A percentile compares a stretch with the other conserved stretches of the same genome.
Conservation (phyloP, 2,113 vertebrate species). For the Centropus unirufus region DNA sequence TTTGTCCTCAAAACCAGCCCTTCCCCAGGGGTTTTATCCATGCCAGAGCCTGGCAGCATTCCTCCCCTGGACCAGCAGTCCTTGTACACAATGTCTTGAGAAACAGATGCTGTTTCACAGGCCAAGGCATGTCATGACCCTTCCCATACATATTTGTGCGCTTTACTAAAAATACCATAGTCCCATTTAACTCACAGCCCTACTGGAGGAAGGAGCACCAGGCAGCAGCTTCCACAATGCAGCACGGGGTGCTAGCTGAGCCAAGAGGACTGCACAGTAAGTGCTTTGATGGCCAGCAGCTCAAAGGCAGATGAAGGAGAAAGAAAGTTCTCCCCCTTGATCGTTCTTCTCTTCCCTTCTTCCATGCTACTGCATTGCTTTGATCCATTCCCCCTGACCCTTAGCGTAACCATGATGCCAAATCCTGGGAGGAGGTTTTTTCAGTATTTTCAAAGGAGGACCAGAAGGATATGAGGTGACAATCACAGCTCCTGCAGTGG, state of each 20-base stretch:
- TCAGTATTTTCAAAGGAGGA: background rate
- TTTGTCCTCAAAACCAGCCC: background rate
- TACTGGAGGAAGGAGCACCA: background rate
- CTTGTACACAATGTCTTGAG: background rate
- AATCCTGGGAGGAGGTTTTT: background rate
- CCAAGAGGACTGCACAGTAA: background rate
- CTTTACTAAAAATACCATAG: background rate
- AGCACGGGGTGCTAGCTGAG: background rate
- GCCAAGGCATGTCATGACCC: background rate
- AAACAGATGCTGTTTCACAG: slow-evolving; percentile 20
- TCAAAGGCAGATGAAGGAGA: background rate
- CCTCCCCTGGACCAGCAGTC: background rate
- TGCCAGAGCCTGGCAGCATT: background rate
- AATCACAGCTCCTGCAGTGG: background rate
- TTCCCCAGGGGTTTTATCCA: background rate
- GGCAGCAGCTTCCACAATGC: background rate
- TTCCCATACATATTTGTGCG: slow-evolving; percentile 2
- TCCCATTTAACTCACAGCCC: accelerated
- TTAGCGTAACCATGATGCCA: background rate
- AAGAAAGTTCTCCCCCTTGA: background rate
- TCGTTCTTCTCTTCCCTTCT: background rate
- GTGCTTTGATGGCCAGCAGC: background rate
- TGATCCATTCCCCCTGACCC: background rate
- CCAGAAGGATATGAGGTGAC: background rate
- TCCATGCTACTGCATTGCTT: accelerated